Evolutionary conservation across 2,113 vertebrate genomes (phyloP).

Genomic region (Haemorhous mexicanus): DNA sequence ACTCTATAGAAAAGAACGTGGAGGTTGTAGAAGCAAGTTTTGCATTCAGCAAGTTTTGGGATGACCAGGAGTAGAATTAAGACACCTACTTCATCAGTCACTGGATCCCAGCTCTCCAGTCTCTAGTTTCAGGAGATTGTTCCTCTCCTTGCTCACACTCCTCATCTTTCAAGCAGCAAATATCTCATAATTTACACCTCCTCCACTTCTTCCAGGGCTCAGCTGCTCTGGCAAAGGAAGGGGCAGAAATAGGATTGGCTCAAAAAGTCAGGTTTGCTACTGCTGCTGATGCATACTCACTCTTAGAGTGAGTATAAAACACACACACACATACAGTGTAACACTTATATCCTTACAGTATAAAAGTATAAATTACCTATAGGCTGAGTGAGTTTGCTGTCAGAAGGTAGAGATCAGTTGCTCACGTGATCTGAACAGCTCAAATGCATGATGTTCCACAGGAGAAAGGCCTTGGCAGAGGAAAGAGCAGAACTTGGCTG

Average conservation of each 20-base stretch:
- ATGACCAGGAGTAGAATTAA: neutral
- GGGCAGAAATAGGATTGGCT: neutral
- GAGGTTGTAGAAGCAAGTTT: neutral
- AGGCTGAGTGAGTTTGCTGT: neutral
- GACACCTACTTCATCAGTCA: rapidly evolving
- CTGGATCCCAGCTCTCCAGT: neutral
- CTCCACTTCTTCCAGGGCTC: neutral
- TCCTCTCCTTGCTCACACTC: neutral
- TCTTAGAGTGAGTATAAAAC: neutral
- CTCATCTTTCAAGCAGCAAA: neutral
- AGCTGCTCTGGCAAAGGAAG: neutral
- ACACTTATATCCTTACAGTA: neutral
- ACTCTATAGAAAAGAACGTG: neutral
- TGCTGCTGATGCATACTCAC: neutral
- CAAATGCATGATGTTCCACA: neutral
- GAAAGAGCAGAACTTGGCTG: neutral
- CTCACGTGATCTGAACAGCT: neutral
- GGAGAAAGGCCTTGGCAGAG: neutral
- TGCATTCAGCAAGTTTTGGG: neutral
- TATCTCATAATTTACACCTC: neutral
- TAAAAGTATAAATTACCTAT: neutral
- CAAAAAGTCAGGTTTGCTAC: neutral
- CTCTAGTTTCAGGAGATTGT: neutral
- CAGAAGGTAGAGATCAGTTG: neutral
- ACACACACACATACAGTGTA: rapidly evolving